Conservation (phyloP, 1,140 invertebrate species). For the Alviniconcha marisindica region DNA sequence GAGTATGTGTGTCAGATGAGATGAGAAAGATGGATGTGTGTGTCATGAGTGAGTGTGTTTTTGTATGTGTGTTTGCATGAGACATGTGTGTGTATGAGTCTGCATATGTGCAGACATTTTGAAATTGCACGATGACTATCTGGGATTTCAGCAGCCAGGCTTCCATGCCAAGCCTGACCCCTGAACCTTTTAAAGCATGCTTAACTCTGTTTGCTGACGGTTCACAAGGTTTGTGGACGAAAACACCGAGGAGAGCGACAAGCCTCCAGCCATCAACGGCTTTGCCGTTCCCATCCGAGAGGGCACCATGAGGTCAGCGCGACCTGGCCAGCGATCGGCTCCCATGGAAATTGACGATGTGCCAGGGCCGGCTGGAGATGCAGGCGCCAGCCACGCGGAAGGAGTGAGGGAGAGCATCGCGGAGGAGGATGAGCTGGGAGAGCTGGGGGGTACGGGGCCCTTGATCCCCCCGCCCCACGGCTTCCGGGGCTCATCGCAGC, state of each 20-base stretch:
- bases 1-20: no score
- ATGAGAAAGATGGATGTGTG: no score
- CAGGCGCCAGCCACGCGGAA: conserved; percentile 39
- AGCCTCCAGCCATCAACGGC: conserved; percentile 63
- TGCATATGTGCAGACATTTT: no score
- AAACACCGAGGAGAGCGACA: conserved; percentile 36
- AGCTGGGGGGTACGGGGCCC: conserved; percentile 48
- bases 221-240: background rate
- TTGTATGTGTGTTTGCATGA: no score
- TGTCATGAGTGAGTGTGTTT: no score
- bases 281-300: conserved; percentile 61
- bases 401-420: conserved; percentile 41
- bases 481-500: conserved; percentile 55
- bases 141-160: no score
- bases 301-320: conserved; percentile 49
- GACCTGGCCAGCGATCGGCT: conserved; percentile 52
- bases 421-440: conserved; percentile 61
- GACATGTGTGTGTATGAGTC: no score
- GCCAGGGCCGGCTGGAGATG: background rate
- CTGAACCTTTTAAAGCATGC: no score
- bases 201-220: no score
- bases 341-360: conserved; percentile 55
- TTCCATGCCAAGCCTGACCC: no score
- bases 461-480: conserved; percentile 68
- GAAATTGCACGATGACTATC: no score